A percentile compares a stretch with the other conserved stretches of the same genome.
These are phyloP conservation scores for Tenodera sinensis DNA, from an alignment of 2,888 invertebrate genomes.

Conservation along the genomic window DNA sequence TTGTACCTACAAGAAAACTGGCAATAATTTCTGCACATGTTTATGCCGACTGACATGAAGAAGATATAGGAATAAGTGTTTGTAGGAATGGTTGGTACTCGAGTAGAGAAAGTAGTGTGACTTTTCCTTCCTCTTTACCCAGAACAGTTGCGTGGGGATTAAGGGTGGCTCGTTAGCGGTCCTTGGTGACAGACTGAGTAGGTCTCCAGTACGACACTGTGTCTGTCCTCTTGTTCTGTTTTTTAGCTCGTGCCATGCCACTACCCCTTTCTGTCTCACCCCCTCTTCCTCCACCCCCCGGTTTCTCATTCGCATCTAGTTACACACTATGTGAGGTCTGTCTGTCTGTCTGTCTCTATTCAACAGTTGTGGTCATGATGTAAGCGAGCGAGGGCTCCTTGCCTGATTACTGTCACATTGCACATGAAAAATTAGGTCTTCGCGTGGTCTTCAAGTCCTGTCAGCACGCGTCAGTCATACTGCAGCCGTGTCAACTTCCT, in stretches of 20 bases:
- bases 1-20: no score
- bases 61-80: no score
- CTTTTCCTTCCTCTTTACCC: no score
- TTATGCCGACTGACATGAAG: no score
- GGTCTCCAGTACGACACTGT: not conserved
- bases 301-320: not conserved
- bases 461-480: not conserved
- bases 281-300: not conserved
- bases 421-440: not conserved
- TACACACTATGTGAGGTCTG: not conserved
- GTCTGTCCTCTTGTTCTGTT: not conserved
- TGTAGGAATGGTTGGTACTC: no score
- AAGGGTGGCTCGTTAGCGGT: no score
- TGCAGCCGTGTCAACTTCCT: not conserved
- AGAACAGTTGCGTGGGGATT: no score
- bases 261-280: not conserved
- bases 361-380: not conserved
- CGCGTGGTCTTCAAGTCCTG: not conserved
- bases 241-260: not conserved
- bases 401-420: not conserved
- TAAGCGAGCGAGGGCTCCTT: not conserved
- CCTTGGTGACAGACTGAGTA: not conserved
- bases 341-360: not conserved
- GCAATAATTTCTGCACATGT: no score
- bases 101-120: no score